phyloP scores from a whole-genome alignment of 2,888 invertebrate genomes.

The Catocala nupta region DNA sequence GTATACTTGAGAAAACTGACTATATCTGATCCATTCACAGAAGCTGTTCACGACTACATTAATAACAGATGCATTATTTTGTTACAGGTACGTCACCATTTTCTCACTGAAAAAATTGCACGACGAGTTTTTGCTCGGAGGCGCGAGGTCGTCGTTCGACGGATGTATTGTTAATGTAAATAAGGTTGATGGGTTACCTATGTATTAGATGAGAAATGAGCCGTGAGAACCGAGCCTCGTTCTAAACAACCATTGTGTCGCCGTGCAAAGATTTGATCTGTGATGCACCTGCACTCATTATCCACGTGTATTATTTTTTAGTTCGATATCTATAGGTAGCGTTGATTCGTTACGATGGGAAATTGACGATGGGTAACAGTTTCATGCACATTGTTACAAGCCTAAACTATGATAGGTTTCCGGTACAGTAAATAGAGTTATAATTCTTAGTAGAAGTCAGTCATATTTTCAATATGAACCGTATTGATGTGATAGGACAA shows the following conservation, averaged over 20 bases:
- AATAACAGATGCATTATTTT: conserved; percentile 45
- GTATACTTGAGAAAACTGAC: too few species aligned
- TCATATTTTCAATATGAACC: neutral
- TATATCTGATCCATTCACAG: too few species aligned
- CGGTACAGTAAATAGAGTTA: neutral
- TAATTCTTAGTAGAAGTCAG: neutral
- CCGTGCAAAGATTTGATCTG: conserved; percentile 20
- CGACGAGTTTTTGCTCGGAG: conserved; percentile 28
- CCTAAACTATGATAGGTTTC: neutral
- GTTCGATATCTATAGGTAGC: conserved; percentile 12
- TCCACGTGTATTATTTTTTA: neutral
- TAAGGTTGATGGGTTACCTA: conserved; percentile 57
- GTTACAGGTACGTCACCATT: conserved; percentile 67
- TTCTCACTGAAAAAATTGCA: conserved; percentile 28
- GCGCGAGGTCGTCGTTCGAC: conserved; percentile 34
- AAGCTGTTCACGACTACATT: neutral
- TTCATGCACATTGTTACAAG: neutral
- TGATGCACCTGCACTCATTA: conserved; percentile 16
- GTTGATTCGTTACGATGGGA: neutral
- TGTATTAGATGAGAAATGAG: conserved; percentile 70
- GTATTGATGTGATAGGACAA: too few species aligned
- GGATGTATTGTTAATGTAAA: conserved; percentile 55
- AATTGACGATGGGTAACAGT: neutral
- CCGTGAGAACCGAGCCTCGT: conserved; percentile 64
- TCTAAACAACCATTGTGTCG: conserved; percentile 54